Percentiles rank a stretch among this genome's conserved stretches.
Conservation (phyloP, 2,113 vertebrate genomes). For the Rhegmatorhina hoffmannsi region DNA sequence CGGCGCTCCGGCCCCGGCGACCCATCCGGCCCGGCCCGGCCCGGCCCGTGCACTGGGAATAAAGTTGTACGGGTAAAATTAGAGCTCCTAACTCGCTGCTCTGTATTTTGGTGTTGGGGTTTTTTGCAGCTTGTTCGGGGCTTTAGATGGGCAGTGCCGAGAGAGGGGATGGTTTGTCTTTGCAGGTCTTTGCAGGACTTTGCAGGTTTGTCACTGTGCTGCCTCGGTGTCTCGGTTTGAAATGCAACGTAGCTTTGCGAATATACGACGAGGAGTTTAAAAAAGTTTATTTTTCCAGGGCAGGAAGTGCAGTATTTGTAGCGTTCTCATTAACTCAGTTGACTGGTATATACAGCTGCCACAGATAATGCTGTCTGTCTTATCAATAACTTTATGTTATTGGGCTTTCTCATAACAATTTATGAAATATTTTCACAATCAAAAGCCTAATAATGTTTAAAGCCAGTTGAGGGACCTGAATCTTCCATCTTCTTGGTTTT, state of each 20-base stretch:
- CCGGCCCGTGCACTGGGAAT: background rate
- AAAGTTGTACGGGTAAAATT: background rate
- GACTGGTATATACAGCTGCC: no score
- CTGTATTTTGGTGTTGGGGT: rapidly evolving
- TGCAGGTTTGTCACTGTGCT: background rate
- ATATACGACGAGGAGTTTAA: background rate
- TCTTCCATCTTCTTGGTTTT: background rate
- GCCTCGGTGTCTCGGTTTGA: background rate
- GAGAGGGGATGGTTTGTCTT: background rate
- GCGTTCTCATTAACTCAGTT: background rate
- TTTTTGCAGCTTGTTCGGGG: rapidly evolving
- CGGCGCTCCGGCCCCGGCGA: background rate
- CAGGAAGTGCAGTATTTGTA: background rate
- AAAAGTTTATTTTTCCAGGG: background rate
- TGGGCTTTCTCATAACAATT: background rate
- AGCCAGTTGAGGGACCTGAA: background rate
- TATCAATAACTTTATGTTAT: background rate
- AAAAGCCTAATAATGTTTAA: background rate
- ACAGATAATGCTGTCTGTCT: background rate
- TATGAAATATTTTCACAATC: background rate
- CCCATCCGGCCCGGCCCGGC: background rate
- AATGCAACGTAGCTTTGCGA: background rate
- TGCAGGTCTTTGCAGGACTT: no score
- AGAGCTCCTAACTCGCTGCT: background rate
- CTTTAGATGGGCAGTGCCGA: background rate